Conservation (phyloP, 2,113 vertebrate species). For the Callorhinus ursinus region DNA sequence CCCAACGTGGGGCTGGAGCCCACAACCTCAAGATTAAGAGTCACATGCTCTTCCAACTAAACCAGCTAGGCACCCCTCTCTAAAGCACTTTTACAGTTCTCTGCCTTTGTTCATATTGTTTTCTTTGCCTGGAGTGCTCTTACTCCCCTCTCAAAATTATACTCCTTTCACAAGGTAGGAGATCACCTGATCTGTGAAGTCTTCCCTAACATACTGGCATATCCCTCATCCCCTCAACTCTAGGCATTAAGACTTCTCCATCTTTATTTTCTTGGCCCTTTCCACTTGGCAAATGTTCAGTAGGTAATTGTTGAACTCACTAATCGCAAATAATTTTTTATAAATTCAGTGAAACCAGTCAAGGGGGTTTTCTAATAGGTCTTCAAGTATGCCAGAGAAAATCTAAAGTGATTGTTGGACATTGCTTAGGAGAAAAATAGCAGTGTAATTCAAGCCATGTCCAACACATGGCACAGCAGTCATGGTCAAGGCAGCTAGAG, state of each 20-base stretch:
- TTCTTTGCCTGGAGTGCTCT: neutral
- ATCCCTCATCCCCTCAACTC: neutral
- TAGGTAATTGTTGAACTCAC: neutral
- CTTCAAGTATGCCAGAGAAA: neutral
- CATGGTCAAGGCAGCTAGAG: neutral
- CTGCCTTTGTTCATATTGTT: neutral
- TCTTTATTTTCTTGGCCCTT: neutral
- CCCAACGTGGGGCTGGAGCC: neutral
- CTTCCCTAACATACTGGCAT: neutral
- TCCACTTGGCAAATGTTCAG: slow-evolving; percentile 2
- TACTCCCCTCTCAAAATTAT: slow-evolving; percentile 39
- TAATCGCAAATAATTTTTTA: neutral
- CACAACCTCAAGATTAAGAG: neutral
- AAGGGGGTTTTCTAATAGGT: neutral
- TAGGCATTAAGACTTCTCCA: neutral
- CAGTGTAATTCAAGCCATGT: slow-evolving; percentile 42
- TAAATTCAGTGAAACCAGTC: slow-evolving; percentile 35
- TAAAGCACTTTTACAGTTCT: slow-evolving; percentile 38
- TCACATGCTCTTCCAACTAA: neutral
- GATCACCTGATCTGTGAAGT: neutral
- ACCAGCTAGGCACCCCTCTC: neutral
- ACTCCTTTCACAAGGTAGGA: neutral
- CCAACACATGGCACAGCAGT: slow-evolving; percentile 52
- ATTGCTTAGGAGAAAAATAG: neutral
- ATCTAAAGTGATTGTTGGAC: neutral